Base-by-base conservation (phyloP, 2,888 invertebrate species). In the Eupithecia dodoneata region DNA sequence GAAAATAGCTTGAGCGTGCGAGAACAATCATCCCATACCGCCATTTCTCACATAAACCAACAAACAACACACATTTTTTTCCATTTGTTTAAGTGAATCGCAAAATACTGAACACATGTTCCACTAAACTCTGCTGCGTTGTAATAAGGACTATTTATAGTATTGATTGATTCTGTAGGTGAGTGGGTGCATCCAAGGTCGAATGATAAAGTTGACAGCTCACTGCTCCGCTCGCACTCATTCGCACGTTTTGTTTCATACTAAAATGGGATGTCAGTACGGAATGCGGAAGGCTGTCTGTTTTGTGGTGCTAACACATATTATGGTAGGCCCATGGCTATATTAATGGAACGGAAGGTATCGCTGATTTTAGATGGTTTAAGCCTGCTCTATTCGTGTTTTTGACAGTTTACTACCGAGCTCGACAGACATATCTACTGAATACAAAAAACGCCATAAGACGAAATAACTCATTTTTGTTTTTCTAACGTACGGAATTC, bases 11-110 rank as follows among this genome's bases (percentile, higher is more conserved):
- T 42, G 41, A 30, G 30, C 15, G 41, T 15, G 15, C 7, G 13
- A 15, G 42, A 66, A 15, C 66, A 66, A 65, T 41, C 41, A 66
- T 13, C 18, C 12, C 55, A 69, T 59, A 69, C 45, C 55, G 55
- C 47, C 70, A 71, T 71, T 47, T 47, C 55, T n/a, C 63, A 66
- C 45, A 41, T 70, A 71, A 66, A 42, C 13, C 71, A 71, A 67
- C 66, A 44, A 71, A 47, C 42, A 75, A 75, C 7, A 3, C 41
- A 10, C 15, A 63, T 45, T 72, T 63, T 30, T 7, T 59, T 72
- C 18, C 30, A 30, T 71, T 71, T 75, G 52, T 71, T 63, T 47
- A 55, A 67, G 59, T 47, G 18, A 59, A 71, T 65, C 71, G 18
- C 52, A 59, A 42, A 15, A 18, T 44, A 44, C 44, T 41, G 2